Evolutionary conservation across 2,113 vertebrate genomes (phyloP).

Genomic region (Syngnathoides biaculeatus): DNA sequence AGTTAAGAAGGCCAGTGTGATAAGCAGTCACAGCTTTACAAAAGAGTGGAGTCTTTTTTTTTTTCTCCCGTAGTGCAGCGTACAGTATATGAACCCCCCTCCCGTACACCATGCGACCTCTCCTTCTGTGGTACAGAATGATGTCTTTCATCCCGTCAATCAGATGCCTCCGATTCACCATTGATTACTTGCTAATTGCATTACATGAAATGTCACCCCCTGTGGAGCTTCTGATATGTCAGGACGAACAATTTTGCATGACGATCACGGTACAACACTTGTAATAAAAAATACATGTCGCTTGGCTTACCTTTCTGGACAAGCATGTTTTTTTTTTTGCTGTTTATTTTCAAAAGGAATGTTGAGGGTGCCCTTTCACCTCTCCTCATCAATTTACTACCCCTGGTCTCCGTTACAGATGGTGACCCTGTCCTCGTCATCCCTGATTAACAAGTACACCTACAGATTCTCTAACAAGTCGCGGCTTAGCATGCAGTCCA

Average conservation of each 20-base stretch:
- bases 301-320: conserved; percentile 55
- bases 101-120: too few relatives aligned
- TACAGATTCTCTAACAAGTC: conserved; percentile 41
- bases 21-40: conserved; percentile 52
- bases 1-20: conserved; percentile 32
- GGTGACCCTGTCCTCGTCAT: conserved; percentile 56
- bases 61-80: conserved; percentile 47
- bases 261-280: background rate
- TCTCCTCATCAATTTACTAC: conserved; percentile 65
- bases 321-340: conserved; percentile 49
- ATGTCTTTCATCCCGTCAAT: conserved; percentile 36
- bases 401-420: conserved; percentile 69
- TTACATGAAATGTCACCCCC: conserved; percentile 50
- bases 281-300: conserved; percentile 17
- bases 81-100: conserved; percentile 45
- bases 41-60: conserved; percentile 46
- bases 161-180: conserved; percentile 55
- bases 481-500: conserved; percentile 43
- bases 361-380: conserved; percentile 68
- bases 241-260: conserved; percentile 23
- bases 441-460: conserved; percentile 60
- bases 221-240: conserved; percentile 46
- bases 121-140: conserved; percentile 36
- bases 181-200: conserved; percentile 69
- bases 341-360: conserved; percentile 74